Evolutionary conservation across 1,140 invertebrate genomes (phyloP), one percentile per base, ranked within the genome.

Genomic region (Conus ventricosus): DNA sequence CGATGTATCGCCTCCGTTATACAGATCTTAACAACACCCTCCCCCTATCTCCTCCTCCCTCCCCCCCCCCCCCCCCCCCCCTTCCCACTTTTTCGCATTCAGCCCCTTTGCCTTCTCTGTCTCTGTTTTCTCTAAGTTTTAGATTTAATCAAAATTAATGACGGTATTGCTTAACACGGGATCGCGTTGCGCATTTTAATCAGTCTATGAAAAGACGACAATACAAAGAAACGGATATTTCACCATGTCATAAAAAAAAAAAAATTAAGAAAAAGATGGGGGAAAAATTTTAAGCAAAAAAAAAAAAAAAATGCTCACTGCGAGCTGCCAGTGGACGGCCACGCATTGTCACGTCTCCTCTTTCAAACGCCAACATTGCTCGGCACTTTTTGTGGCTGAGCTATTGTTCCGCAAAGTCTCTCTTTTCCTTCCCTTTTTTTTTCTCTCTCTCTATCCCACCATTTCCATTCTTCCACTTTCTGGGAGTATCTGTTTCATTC

Each of bases 91-190:
- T 15, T 60, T 60, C 57, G 8, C 57, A 8, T 15, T 15, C 57
- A 8, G 8, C 5, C 57, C 15, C 57, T 60, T 15, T 60, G 8
- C 57, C 15, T 15, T 60, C 57, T 60, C 57, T 60, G 8, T 4
- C 1, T 60, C 57, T 60, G 8, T 60, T 15, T 60, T 15, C 15
- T 15, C 57, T 15, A 60, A 60, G 8, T 60, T 71, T 23, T 71
- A 6, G 23, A 71, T 71, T 71, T 71, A 71, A 71, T 71, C 67
- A 71, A 71, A 71, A 71, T 71, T 71, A 71, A 71, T 71, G 67
- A 71, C 67, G 11, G 67, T 23, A 13, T 71, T 71, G 67, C 67
- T 71, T 71, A 71, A 71, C 67, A 71, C 11, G 67, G 23, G 15
- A 71, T 71, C 67, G 23, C 23, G 20, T 71, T 71, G 67, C 67